Percentiles rank a stretch among this genome's conserved stretches.
Conservation (phyloP, 2,797 vertebrate species). For the Rhabdomys pumilio region DNA sequence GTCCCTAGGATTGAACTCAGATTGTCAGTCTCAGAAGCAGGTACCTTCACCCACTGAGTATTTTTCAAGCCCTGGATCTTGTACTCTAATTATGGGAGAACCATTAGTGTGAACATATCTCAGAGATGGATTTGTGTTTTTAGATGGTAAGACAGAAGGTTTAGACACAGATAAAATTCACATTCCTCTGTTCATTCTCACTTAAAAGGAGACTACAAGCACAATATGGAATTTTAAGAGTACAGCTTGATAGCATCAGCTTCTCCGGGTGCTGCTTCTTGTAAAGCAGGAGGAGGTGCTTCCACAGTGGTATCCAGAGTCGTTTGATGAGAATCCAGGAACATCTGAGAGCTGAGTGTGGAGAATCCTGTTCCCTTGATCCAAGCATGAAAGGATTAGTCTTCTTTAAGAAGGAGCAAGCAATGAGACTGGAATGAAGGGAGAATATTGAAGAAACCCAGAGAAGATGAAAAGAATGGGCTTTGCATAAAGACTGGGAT, state of each 20-base stretch:
- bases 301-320: neutral
- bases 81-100: neutral
- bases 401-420: neutral
- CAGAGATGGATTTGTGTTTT: neutral
- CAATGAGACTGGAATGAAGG: neutral
- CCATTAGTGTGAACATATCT: neutral
- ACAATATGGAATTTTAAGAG: neutral
- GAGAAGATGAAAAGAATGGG: neutral
- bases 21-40: neutral
- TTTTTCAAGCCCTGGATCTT: no score
- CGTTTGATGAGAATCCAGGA: neutral
- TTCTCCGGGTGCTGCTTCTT: neutral
- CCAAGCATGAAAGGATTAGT: neutral
- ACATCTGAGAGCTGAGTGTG: neutral
- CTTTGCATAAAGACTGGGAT: neutral
- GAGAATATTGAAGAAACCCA: neutral
- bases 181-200: neutral
- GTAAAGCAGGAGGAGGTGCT: neutral
- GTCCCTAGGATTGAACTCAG: neutral
- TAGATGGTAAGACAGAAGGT: neutral
- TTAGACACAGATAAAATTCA: neutral
- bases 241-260: neutral
- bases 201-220: neutral
- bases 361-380: neutral
- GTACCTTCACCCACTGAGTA: neutral